Base-by-base conservation (phyloP, 1,140 invertebrate species). In the Aphaenogaster floridana region DNA sequence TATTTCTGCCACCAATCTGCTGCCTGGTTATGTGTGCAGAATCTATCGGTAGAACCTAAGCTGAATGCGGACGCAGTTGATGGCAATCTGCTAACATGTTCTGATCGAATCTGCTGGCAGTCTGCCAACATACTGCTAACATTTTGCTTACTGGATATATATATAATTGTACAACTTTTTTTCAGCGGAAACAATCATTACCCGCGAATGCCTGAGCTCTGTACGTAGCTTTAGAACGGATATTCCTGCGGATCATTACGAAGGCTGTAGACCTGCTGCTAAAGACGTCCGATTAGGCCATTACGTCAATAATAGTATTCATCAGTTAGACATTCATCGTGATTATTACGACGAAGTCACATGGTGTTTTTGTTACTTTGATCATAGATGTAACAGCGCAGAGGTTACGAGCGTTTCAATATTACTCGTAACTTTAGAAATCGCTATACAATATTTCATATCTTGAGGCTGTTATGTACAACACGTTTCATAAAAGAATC, bases 351-450 rank as follows among this genome's bases (percentile, higher is more conserved):
- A 98, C 91, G 96, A 98, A 89, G 97, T 97, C 28, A 97, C 97
- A 21, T 99, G 97, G 96, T 99, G 98, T 93, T 98, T 99, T 92
- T 99, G 98, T 93, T 98, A 98, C 92, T 97, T 99, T 86, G 98
- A 99, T 94, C 97, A 99, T 92, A 96, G 98, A 91, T 99, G 98
- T 94, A 99, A 99, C 92, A 94, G 94, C 7, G 94, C 95, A 1
- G 89, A 89, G 8, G 87, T 77, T 45, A 52, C 93, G 1, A 81
- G 59, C 13, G 54, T 94, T 36, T 93, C 95, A 13, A 64, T 61
- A 5, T 7, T 93, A 6, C 11, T 93, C 4, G 11, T 93, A 63
- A 6, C 42, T 5, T 7, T 92, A 54, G 63, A 39, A 66, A 72
- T 91, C 0, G 59, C 80, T 36, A 39, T 92, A 52, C 86, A 91